Percentiles rank a stretch among this genome's conserved stretches.
These are phyloP conservation scores for Centropus unirufus DNA, from an alignment of 2,113 vertebrate genomes.

Conservation along the genomic window DNA sequence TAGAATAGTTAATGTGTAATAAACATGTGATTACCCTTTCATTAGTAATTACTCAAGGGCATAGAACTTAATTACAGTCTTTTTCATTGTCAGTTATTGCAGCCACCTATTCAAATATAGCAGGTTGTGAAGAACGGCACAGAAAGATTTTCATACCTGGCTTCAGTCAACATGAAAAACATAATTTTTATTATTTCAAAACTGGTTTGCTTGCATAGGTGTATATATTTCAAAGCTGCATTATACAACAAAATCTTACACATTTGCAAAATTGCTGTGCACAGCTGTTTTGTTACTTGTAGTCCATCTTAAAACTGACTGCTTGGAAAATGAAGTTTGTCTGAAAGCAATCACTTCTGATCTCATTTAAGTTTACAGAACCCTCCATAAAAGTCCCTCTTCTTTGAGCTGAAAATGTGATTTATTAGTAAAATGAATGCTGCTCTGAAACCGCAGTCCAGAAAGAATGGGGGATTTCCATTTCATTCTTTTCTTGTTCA, in stretches of 20 bases:
- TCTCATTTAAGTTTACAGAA: conserved; percentile 39
- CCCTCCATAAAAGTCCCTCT: not conserved
- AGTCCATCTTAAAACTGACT: conserved; percentile 50
- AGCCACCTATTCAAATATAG: not conserved
- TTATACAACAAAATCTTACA: conserved; percentile 22
- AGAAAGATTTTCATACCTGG: not conserved
- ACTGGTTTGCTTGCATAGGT: conserved; percentile 15
- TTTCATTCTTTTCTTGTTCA: not conserved
- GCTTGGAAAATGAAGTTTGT: conserved; percentile 60
- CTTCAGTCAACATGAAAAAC: not conserved
- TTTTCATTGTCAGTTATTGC: not conserved
- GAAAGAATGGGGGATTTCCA: not conserved
- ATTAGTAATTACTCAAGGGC: not conserved
- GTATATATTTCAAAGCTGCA: not conserved
- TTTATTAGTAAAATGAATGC: conserved; percentile 31
- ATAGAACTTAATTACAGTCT: not conserved
- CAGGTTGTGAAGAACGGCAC: not conserved
- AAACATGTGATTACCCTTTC: not conserved
- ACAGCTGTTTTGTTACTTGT: conserved; percentile 39
- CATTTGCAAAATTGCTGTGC: conserved; percentile 45
- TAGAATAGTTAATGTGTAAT: not conserved
- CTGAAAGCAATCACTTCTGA: conserved; percentile 59
- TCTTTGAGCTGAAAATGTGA: conserved; percentile 31
- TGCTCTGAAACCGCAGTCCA: conserved; percentile 19
- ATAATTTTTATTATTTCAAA: conserved; percentile 36